Conservation (phyloP, 2,888 invertebrate genomes). For the Anorthoa munda region DNA sequence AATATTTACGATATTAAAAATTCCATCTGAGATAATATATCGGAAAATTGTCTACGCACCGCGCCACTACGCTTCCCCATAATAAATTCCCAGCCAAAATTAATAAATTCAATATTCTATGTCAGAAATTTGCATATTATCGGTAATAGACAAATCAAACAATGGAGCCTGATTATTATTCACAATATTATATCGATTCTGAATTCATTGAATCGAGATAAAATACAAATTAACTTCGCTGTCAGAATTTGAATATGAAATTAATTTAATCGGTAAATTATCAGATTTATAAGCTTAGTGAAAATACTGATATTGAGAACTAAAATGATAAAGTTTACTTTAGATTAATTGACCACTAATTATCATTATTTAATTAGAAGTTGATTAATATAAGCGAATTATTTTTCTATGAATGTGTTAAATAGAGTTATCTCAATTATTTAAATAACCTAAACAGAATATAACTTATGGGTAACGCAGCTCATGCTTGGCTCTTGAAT, state of each 20-base stretch:
- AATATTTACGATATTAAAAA: constrained; percentile 18
- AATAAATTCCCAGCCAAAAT: constrained; percentile 35
- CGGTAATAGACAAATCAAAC: constrained; percentile 48
- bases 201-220: constrained; percentile 52
- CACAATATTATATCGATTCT: constrained; percentile 42
- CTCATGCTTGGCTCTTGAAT: too few relatives aligned
- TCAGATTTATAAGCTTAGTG: background rate
- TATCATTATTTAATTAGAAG: too few relatives aligned
- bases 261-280: constrained; percentile 27
- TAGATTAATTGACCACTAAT: too few relatives aligned
- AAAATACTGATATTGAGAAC: background rate
- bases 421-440: background rate
- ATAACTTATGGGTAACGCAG: too few relatives aligned
- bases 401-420: background rate
- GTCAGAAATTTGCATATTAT: constrained; percentile 51
- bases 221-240: constrained; percentile 43
- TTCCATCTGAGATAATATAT: constrained; percentile 2
- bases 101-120: constrained; percentile 39
- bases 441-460: background rate
- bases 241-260: constrained; percentile 40
- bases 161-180: constrained; percentile 46
- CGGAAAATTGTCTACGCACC: background rate
- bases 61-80: constrained; percentile 3
- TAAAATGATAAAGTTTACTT: background rate
- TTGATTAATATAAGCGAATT: too few relatives aligned